Evolutionary conservation across 2,888 invertebrate genomes (phyloP).

Genomic region (Polyommatus icarus): DNA sequence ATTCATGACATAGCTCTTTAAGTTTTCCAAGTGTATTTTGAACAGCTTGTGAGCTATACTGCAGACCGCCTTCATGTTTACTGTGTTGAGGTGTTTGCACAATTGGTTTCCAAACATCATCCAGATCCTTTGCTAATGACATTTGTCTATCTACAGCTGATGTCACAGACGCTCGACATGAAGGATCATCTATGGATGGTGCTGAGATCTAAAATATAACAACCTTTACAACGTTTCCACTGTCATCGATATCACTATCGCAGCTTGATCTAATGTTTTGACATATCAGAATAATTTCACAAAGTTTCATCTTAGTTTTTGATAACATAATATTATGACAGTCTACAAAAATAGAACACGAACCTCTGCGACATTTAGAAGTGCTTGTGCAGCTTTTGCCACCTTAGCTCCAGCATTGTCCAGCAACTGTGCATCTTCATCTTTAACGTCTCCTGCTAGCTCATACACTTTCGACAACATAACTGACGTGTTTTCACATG

Average conservation of each 20-base stretch:
- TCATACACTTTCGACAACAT: constrained; percentile 44
- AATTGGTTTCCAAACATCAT: background rate
- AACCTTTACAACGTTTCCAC: background rate
- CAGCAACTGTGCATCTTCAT: constrained; percentile 39
- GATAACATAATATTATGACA: too few species aligned
- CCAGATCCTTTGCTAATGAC: background rate
- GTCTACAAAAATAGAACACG: background rate
- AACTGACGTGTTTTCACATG: constrained; percentile 42
- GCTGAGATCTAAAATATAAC: constrained; percentile 53
- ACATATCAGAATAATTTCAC: too few species aligned
- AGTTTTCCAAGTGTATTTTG: background rate
- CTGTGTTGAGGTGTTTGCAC: background rate
- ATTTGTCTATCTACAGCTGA: constrained; percentile 47
- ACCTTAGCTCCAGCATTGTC: constrained; percentile 42
- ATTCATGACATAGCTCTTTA: background rate
- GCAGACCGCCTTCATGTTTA: background rate
- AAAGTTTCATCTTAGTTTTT: too few species aligned
- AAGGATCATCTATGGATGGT: constrained; percentile 54
- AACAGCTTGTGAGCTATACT: background rate
- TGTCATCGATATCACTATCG: background rate
- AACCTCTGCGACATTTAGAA: constrained; percentile 49
- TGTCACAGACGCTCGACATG: constrained; percentile 57
- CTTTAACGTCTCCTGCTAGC: constrained; percentile 40
- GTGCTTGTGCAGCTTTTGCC: constrained; percentile 44
- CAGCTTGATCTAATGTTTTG: background rate